phyloP scores from a whole-genome alignment of 2,888 invertebrate species.

The Phlogophora meticulosa region DNA sequence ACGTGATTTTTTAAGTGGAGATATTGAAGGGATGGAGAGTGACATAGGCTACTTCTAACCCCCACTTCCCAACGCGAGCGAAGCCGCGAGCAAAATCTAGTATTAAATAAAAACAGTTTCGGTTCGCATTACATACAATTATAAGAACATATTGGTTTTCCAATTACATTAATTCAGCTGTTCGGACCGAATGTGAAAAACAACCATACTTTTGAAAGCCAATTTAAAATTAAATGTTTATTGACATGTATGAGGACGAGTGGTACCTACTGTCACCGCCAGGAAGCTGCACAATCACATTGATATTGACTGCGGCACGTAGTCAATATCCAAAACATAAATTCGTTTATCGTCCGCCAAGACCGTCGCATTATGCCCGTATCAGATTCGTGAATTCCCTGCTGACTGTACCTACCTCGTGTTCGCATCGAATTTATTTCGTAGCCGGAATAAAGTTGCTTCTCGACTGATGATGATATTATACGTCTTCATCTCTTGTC shows the following conservation, averaged over 20 bases:
- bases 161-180: slow-evolving; percentile 19
- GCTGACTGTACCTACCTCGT: slow-evolving; percentile 61
- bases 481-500: slow-evolving; percentile 71
- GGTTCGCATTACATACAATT: slow-evolving; percentile 13
- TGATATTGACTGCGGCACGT: slow-evolving; percentile 61
- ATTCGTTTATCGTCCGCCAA: slow-evolving; percentile 72
- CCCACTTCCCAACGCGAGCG: no score
- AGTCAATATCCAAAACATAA: slow-evolving; percentile 71
- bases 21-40: no score
- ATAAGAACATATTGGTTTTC: slow-evolving; percentile 18
- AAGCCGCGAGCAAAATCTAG: no score
- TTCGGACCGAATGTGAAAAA: slow-evolving; percentile 3
- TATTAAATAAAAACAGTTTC: no score
- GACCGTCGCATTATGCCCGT: slow-evolving; percentile 65
- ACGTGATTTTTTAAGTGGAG: no score
- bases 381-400: slow-evolving; percentile 72
- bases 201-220: slow-evolving; percentile 2
- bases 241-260: slow-evolving; percentile 28
- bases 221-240: slow-evolving; percentile 29
- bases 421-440: slow-evolving; percentile 69
- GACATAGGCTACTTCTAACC: no score
- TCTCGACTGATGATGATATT: slow-evolving; percentile 69
- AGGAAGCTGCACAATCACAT: slow-evolving; percentile 39
- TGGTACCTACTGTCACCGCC: slow-evolving; percentile 41
- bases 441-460: slow-evolving; percentile 64